Evolutionary conservation across 2,797 vertebrate genomes (phyloP).

Genomic region (Bovichtus variegatus): DNA sequence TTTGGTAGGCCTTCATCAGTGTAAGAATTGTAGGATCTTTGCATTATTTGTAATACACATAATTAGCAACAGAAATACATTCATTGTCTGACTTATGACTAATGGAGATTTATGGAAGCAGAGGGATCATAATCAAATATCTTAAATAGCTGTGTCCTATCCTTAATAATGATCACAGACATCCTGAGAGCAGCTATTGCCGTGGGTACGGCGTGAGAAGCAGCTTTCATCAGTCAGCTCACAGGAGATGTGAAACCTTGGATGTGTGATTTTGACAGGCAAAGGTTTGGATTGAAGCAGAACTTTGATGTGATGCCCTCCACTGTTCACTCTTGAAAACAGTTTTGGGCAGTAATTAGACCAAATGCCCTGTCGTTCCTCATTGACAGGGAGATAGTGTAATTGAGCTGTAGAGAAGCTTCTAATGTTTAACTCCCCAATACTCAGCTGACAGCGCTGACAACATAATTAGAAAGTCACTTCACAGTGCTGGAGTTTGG

Average conservation of each 20-base stretch:
- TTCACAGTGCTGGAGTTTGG: not conserved
- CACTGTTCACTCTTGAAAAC: constrained; percentile 12
- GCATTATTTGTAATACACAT: too few relatives aligned
- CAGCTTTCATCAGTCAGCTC: constrained; percentile 3
- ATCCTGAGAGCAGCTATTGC: not conserved
- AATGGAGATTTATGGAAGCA: not conserved
- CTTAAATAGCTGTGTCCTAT: not conserved
- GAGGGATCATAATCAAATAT: not conserved
- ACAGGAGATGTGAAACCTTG: not conserved
- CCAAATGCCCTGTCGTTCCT: constrained; percentile 3
- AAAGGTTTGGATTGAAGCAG: constrained; percentile 11
- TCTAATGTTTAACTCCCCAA: constrained; percentile 13
- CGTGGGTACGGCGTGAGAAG: not conserved
- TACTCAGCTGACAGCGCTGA: constrained; percentile 5
- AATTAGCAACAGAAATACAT: not conserved
- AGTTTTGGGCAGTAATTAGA: constrained; percentile 31
- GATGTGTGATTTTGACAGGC: not conserved
- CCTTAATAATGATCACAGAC: not conserved
- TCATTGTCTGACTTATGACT: not conserved
- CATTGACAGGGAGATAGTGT: constrained; percentile 12
- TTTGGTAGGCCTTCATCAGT: too few relatives aligned
- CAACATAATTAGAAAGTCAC: constrained; percentile 22
- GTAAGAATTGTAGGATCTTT: not conserved
- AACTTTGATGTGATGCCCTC: not conserved
- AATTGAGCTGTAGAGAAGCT: constrained; percentile 25